phyloP scores from a whole-genome alignment of 2,888 invertebrate genomes.

The Amphipoea oculea region DNA sequence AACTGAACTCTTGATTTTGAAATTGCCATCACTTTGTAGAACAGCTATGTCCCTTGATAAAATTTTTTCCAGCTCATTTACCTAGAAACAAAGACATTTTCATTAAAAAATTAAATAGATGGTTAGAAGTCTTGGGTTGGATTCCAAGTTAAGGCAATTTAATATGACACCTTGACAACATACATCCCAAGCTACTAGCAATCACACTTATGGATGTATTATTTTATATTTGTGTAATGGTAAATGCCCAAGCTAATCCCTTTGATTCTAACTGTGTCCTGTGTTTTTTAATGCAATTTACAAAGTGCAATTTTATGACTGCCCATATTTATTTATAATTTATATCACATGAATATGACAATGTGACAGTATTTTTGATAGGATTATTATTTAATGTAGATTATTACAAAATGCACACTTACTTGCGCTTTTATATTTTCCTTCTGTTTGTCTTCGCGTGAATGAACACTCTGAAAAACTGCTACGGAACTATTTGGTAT shows the following conservation, averaged over 20 bases:
- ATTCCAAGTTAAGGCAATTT: not conserved
- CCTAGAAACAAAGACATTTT: constrained; percentile 77
- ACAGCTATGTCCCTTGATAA: constrained; percentile 90
- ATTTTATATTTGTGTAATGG: not conserved
- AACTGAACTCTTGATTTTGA: constrained; percentile 77
- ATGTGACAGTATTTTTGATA: constrained; percentile 10
- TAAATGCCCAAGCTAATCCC: not conserved
- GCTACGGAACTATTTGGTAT: constrained; percentile 91
- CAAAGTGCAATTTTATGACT: constrained; percentile 11
- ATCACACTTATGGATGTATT: not conserved
- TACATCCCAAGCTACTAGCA: not conserved
- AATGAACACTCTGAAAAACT: constrained; percentile 91
- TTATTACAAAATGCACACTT: constrained; percentile 58
- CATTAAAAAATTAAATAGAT: not conserved
- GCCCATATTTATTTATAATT: not conserved
- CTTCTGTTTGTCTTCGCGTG: constrained; percentile 74
- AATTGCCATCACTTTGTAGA: constrained; percentile 93
- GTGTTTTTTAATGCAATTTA: too few relatives aligned
- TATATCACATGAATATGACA: not conserved
- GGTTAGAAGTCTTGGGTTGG: not conserved
- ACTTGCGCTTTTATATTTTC: constrained; percentile 92
- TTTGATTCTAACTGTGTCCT: not conserved
- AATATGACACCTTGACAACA: constrained; percentile 4
- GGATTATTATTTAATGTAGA: not conserved
- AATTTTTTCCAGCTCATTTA: constrained; percentile 91